A percentile compares a stretch with the other conserved stretches of the same genome.
Evolutionary conservation across 2,113 vertebrate genomes (phyloP).

Genomic region (Semicossyphus pulcher): DNA sequence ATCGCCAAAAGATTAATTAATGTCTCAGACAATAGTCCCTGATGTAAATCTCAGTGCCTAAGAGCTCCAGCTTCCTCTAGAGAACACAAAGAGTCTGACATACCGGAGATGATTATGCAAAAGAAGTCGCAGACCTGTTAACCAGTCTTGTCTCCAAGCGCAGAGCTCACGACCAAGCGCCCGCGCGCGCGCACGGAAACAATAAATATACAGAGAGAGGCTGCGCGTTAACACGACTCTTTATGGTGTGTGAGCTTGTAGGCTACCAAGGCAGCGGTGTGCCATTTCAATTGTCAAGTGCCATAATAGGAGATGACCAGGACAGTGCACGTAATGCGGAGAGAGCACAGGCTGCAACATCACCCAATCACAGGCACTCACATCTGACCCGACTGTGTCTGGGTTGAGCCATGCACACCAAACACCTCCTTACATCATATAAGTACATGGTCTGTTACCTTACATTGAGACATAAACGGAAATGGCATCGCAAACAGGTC

Average conservation of each 20-base stretch:
- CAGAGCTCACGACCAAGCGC: conserved; percentile 15
- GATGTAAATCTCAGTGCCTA: background rate
- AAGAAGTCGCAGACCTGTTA: conserved; percentile 64
- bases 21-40: background rate
- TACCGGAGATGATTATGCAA: conserved; percentile 18
- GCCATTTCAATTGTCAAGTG: conserved; percentile 9
- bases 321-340: conserved; percentile 34
- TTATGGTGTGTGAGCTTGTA: conserved; percentile 30
- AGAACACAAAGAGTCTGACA: conserved; percentile 12
- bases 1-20: background rate
- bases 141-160: conserved; percentile 27
- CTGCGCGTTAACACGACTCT: conserved; percentile 44
- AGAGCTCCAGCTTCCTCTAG: background rate
- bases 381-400: conserved; percentile 44
- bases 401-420: conserved; percentile 17
- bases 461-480: background rate
- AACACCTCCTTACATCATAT: background rate
- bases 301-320: conserved; percentile 18
- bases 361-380: conserved; percentile 64
- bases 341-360: conserved; percentile 32
- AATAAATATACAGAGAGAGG: conserved; percentile 33
- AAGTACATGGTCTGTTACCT: background rate
- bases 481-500: background rate
- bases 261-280: background rate
- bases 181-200: conserved; percentile 5